Base-by-base conservation (phyloP, 1,140 invertebrate genomes). In the Megathymus violae region DNA sequence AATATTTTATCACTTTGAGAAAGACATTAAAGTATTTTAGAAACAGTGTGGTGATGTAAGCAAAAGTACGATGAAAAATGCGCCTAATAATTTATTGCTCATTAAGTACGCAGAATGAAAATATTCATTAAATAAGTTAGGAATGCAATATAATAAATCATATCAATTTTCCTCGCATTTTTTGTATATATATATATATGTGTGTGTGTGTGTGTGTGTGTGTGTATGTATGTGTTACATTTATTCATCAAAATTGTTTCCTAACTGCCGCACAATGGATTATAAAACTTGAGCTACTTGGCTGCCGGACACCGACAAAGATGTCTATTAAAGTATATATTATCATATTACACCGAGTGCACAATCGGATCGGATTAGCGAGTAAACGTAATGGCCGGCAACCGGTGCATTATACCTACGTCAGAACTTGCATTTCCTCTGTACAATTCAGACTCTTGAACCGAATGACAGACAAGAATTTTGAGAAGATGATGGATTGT, bases 321-420 rank as follows among this genome's bases (percentile, higher is more conserved):
- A 50, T 27, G 15, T 50, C 47, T 50, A 50, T 50, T 50, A 50
- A 50, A 50, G 47, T 50, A n/a, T n/a, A n/a, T n/a, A 50, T 46
- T 46, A 46, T 46, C 43, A 46, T 50, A 50, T 50, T 50, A 50
- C 31, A 50, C 27, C 47, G 47, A 50, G 47, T 50, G 22, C 47
- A 34, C 31, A 34, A 15, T 50, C 27, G 27, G 27, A 31, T 31
- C 27, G 27, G 27, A 31, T 31, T 31, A 31, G 27, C 27, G 27
- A 31, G 7, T 36, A 50, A 36, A 14, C 3, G 27, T 50, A 50
- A 48, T 48, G 46, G 46, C 14, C 25, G 25, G 46, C 25, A 34
- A 48, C 46, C 46, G 46, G 46, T 48, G 46, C 46, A 48, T 7
- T 43, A 43, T 43, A 10, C 13, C 46, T 5, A 48, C 46, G 46